Evolutionary conservation across 1,140 invertebrate genomes (phyloP).

Genomic region (Drosophila repletoides): DNA sequence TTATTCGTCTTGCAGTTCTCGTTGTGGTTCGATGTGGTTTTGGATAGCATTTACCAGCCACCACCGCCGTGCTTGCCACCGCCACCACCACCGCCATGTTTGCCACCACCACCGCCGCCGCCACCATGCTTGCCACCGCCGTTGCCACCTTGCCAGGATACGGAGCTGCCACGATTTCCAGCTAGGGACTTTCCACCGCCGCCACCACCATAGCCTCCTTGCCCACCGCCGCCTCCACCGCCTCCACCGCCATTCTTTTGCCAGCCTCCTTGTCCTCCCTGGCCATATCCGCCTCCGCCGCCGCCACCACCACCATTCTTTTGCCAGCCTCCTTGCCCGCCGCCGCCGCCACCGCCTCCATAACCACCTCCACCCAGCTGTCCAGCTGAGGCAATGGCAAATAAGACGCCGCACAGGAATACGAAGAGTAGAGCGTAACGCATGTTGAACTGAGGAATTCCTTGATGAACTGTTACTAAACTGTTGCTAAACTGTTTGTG

Average conservation of each 20-base stretch:
- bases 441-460: constrained; percentile 38
- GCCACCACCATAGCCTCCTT: constrained; percentile 18
- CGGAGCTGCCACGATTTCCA: constrained; percentile 50
- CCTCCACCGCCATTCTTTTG: constrained; percentile 40
- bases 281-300: constrained; percentile 20
- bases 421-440: constrained; percentile 56
- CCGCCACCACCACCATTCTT: constrained; percentile 21
- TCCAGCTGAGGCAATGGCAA: constrained; percentile 57
- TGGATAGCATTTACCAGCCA: constrained; percentile 44
- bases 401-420: constrained; percentile 50
- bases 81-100: constrained; percentile 22
- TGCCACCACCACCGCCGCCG: constrained; percentile 21
- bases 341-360: constrained; percentile 19
- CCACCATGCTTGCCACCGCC: constrained; percentile 42
- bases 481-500: constrained; percentile 19
- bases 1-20: constrained; percentile 24
- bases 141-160: constrained; percentile 43
- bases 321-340: constrained; percentile 22
- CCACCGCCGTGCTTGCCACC: constrained; percentile 52
- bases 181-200: constrained; percentile 52
- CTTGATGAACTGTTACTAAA: constrained; percentile 14
- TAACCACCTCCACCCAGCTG: constrained; percentile 41
- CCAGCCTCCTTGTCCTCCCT: constrained; percentile 40
- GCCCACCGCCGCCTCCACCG: constrained; percentile 17
- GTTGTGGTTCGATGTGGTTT: neutral